These are phyloP conservation scores for Leuciscus waleckii DNA, from an alignment of 2,797 vertebrate species.

Conservation along the genomic window DNA sequence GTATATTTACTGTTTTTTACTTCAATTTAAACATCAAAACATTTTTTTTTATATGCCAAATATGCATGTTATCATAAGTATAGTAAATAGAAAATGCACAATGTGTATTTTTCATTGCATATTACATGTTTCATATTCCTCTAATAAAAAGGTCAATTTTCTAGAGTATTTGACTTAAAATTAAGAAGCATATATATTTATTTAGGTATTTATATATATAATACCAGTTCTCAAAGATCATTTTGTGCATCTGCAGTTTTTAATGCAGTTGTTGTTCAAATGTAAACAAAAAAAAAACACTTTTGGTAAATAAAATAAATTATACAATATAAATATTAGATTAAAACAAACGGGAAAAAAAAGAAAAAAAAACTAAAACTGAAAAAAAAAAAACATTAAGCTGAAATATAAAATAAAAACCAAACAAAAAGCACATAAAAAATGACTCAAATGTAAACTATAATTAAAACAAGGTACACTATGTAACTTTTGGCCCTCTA, in stretches of 20 bases:
- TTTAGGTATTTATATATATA: too few species aligned
- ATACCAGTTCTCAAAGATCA: neutral
- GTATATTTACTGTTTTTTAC: neutral
- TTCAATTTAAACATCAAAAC: neutral
- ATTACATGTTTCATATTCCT: neutral
- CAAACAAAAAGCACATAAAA: too few species aligned
- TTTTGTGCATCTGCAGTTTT: neutral
- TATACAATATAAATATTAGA: neutral
- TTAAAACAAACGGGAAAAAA: neutral
- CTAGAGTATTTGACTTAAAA: neutral
- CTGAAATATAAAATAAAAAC: too few species aligned
- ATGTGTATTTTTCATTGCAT: neutral
- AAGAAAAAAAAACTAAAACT: neutral
- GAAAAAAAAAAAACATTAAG: neutral
- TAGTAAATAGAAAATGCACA: neutral
- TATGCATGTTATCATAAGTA: neutral
- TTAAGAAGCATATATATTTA: too few species aligned
- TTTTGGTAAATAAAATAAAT: neutral
- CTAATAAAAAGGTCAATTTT: neutral
- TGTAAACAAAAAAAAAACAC: neutral
- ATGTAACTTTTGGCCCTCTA: too few species aligned
- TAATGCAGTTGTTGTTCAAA: neutral
- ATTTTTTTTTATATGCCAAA: neutral
- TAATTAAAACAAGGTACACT: too few species aligned
- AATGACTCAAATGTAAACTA: too few species aligned